phyloP scores from a whole-genome alignment of 2,888 invertebrate genomes.

The Leptarthrus brevirostris region DNA sequence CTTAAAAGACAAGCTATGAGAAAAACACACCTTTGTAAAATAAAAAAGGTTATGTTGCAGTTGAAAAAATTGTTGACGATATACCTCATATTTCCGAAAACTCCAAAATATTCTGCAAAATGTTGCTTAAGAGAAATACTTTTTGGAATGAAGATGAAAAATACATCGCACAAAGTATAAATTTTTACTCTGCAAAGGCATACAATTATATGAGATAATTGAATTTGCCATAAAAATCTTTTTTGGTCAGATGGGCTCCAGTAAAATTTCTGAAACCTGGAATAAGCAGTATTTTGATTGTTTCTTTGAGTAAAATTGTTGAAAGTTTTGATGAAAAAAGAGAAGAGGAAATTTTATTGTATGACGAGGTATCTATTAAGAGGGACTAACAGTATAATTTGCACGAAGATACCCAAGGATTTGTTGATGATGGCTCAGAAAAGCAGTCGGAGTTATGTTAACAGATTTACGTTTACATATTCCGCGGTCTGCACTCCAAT shows the following conservation, averaged over 20 bases:
- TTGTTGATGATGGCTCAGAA: neutral
- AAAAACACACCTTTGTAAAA: no score
- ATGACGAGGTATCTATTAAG: neutral
- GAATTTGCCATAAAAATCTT: no score
- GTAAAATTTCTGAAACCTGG: neutral
- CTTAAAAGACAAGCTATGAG: no score
- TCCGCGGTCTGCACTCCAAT: no score
- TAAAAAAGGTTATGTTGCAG: no score
- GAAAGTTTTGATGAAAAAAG: neutral
- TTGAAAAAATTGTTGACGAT: neutral
- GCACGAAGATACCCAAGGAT: neutral
- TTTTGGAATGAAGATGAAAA: neutral
- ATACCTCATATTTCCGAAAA: neutral
- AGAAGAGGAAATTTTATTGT: neutral
- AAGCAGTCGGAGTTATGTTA: neutral
- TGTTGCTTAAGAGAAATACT: neutral
- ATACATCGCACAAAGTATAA: neutral
- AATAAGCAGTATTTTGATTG: neutral
- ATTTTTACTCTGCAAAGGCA: neutral
- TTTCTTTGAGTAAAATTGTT: neutral
- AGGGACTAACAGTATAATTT: neutral
- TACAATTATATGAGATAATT: constrained; percentile 5
- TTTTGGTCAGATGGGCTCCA: neutral
- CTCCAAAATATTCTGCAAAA: constrained; percentile 12
- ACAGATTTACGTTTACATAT: no score